phyloP scores from a whole-genome alignment of 2,888 invertebrate genomes.

The Alviniconcha strummeri region DNA sequence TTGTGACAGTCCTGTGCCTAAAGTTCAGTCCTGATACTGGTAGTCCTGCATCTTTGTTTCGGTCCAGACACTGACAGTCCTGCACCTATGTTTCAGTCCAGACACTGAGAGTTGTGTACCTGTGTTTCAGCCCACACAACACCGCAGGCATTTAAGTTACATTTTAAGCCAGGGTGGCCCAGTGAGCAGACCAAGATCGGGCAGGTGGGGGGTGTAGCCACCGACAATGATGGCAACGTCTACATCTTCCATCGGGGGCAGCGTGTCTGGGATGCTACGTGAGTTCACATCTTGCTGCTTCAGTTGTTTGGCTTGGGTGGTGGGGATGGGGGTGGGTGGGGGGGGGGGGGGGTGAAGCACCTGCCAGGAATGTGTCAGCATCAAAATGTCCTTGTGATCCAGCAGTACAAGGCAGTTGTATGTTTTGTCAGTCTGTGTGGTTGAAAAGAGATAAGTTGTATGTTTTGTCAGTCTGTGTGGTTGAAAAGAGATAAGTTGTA shows the following conservation, averaged over 20 bases:
- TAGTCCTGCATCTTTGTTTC: too few species aligned
- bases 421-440: not conserved
- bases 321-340: too few species aligned
- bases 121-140: constrained; percentile 12
- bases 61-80: too few species aligned
- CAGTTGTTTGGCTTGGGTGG: too few species aligned
- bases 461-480: not conserved
- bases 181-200: constrained; percentile 77
- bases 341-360: too few species aligned
- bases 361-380: not conserved
- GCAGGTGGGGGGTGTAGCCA: constrained; percentile 89
- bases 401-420: not conserved
- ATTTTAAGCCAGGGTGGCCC: constrained; percentile 48
- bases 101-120: not conserved
- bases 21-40: too few species aligned
- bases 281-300: constrained; percentile 48
- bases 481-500: not conserved
- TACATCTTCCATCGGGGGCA: constrained; percentile 90
- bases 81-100: too few species aligned
- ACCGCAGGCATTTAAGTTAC: constrained; percentile 33
- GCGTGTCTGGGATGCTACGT: constrained; percentile 86
- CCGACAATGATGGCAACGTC: constrained; percentile 85
- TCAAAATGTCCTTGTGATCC: not conserved
- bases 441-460: not conserved
- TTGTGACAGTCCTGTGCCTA: too few species aligned